A percentile compares a stretch with the other conserved stretches of the same genome.
These are phyloP conservation scores for Pammene fasciana DNA, from an alignment of 2,888 invertebrate species.

Conservation along the genomic window DNA sequence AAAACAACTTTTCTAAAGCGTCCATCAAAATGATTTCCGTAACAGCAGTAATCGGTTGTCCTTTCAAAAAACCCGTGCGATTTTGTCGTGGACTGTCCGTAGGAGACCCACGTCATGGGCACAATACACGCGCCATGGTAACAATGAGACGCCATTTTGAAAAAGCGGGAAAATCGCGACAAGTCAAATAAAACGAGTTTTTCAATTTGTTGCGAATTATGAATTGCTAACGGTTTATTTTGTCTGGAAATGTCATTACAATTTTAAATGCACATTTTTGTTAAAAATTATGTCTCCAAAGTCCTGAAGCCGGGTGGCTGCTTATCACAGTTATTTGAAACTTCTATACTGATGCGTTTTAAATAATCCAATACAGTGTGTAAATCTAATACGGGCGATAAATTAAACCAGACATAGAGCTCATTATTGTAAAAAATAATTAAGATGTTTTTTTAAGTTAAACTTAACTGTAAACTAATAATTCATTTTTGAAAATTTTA, in stretches of 20 bases:
- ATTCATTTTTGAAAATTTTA: no score
- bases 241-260: neutral
- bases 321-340: no score
- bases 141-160: conserved; percentile 66
- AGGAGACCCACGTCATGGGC: conserved; percentile 74
- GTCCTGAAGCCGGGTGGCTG: no score
- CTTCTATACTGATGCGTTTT: no score
- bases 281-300: no score
- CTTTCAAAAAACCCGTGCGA: conserved; percentile 72
- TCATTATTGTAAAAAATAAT: no score
- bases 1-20: conserved; percentile 69
- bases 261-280: no score
- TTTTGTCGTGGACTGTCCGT: conserved; percentile 59
- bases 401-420: no score
- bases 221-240: neutral
- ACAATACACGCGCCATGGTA: conserved; percentile 64
- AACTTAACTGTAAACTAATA: no score
- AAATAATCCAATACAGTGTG: no score
- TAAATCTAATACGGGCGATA: no score
- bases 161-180: conserved; percentile 64
- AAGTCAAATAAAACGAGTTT: conserved; percentile 66
- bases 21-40: conserved; percentile 75
- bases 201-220: conserved; percentile 32
- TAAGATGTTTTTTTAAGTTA: no score
- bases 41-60: conserved; percentile 70